A percentile compares a stretch with the other conserved stretches of the same genome.
Conservation (phyloP, 2,113 vertebrate species). For the Sakesphorus luctuosus region DNA sequence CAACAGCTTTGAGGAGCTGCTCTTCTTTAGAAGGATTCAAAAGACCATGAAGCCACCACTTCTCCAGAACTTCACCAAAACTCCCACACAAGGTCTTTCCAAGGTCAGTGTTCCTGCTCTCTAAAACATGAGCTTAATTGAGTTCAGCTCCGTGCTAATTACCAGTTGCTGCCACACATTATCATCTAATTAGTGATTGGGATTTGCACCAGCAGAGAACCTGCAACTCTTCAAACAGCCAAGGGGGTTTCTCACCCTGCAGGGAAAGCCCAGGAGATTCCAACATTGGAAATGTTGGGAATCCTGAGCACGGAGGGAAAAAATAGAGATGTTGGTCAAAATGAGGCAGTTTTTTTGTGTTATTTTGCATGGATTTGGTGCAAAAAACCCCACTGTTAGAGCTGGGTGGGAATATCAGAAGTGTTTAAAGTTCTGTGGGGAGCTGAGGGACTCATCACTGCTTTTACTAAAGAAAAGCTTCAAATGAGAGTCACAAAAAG, state of each 20-base stretch:
- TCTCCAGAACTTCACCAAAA: no score
- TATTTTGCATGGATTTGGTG: rapidly evolving
- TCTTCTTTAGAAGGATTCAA: neutral
- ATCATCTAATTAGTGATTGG: neutral
- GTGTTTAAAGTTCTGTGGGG: neutral
- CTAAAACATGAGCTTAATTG: neutral
- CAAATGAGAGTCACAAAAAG: rapidly evolving
- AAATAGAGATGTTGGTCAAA: neutral
- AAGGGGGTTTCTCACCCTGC: neutral
- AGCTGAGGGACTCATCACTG: rapidly evolving
- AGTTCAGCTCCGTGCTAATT: neutral
- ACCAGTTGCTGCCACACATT: neutral
- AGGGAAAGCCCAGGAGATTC: rapidly evolving
- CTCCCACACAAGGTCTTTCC: neutral
- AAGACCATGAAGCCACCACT: neutral
- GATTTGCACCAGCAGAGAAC: neutral
- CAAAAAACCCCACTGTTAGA: rapidly evolving
- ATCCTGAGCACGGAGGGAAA: neutral
- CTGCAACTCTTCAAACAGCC: neutral
- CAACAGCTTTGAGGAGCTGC: neutral
- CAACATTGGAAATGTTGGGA: rapidly evolving
- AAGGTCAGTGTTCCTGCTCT: neutral
- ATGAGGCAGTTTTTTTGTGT: rapidly evolving
- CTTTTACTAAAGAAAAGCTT: neutral
- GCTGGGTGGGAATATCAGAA: neutral